These are phyloP conservation scores for Clepsis dumicolana DNA, from an alignment of 2,888 invertebrate species.

Conservation along the genomic window DNA sequence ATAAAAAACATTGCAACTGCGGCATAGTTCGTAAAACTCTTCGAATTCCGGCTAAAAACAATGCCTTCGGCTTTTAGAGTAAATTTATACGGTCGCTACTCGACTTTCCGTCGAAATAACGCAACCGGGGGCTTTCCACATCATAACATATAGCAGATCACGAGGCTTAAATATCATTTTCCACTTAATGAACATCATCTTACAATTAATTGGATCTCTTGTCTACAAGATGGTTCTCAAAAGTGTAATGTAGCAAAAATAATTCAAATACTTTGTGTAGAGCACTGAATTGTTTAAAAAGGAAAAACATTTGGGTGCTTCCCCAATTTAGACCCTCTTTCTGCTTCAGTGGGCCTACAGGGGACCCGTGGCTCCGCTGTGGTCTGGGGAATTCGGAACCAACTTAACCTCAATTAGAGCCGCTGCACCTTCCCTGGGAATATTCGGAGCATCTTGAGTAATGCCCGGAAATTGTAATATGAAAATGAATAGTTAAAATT, in stretches of 20 bases:
- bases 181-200: background rate
- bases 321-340: slow-evolving; percentile 25
- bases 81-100: slow-evolving; percentile 24
- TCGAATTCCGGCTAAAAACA: slow-evolving; percentile 28
- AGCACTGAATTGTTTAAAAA: slow-evolving; percentile 23
- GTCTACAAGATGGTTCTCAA: slow-evolving; percentile 10
- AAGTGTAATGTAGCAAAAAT: slow-evolving; percentile 14
- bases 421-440: slow-evolving; percentile 7
- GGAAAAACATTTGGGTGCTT: slow-evolving; percentile 11
- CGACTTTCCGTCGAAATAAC: slow-evolving; percentile 24
- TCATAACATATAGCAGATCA: background rate
- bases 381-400: slow-evolving; percentile 11
- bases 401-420: slow-evolving; percentile 28
- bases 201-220: background rate
- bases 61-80: slow-evolving; percentile 35
- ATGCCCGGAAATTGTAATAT: background rate
- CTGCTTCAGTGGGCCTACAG: slow-evolving; percentile 27
- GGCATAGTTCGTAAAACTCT: slow-evolving; percentile 12
- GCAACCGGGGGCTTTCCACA: slow-evolving; percentile 16
- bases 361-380: slow-evolving; percentile 13
- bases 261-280: slow-evolving; percentile 13
- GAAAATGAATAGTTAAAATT: background rate
- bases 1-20: slow-evolving; percentile 20
- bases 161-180: background rate
- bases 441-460: slow-evolving; percentile 16